Base-by-base conservation (phyloP, 1,140 invertebrate genomes). In the Zaprionus ornatus region DNA sequence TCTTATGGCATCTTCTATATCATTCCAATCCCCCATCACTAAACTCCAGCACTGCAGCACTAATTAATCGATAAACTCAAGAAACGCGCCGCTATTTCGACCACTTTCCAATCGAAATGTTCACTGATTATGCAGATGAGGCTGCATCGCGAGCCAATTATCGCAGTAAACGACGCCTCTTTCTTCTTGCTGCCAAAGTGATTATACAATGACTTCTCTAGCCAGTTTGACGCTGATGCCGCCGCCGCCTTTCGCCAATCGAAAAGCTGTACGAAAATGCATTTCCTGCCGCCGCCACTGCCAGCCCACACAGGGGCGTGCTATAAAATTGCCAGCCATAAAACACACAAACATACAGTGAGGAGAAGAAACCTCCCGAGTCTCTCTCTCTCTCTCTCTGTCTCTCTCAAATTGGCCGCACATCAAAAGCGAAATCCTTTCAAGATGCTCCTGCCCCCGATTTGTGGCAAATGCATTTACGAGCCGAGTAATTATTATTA, bases 381-480 rank as follows among this genome's bases (percentile, higher is more conserved):
- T 65, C 9, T 29, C 27, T 29, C 7, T 29, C 7, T 10, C 2
- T 3, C 9, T 10, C 7, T 29, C 27, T 29, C 27, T 29, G 7
- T 29, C 27, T 29, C 17, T 80, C 37, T 67, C 42, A 75, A 87
- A 88, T 88, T 88, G 74, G 85, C 74, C 67, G 63, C 70, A 88
- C 85, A 87, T 88, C 84, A 88, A 87, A 88, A 76, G 55, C 21
- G 64, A 75, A 88, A 88, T 88, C 85, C 84, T 88, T 90, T 88
- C 71, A 88, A 90, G 85, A 84, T 84, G 67, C 65, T 67, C 19
- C 62, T 64, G 25, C 67, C 55, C 4, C 15, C 9, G 37, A 74
- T 75, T 73, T 65, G 42, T 63, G 68, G 69, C 27, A 60, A 74
- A 69, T 80, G 80, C 70, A 79, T 75, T 74, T 70, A 66, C 65